Evolutionary conservation across 2,888 invertebrate genomes (phyloP), one percentile per base, ranked within the genome.

Genomic region (Parnassius orleans): DNA sequence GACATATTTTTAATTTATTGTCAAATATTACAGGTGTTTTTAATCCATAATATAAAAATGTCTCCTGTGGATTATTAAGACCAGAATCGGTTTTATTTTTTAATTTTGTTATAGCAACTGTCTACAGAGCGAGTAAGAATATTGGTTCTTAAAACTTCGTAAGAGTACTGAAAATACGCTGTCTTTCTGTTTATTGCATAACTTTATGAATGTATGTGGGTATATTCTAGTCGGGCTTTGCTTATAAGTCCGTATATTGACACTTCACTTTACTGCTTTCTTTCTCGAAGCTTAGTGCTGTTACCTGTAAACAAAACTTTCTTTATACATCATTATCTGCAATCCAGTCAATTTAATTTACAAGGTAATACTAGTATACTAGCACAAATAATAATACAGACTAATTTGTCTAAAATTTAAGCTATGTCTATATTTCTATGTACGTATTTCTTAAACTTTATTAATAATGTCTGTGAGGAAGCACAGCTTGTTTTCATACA

Each of bases 261-360:
- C 90, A 90, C 89, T 85, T 89, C 90, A 90, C 89, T 88, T 87
- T 79, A 83, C 77, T 79, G 83, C 76, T 81, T 83, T 74, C 74
- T 75, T 76, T 78, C 79, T 73, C 73, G 76, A 71, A 77, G 79
- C 73, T 74, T 73, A 67, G 71, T 73, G 66, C 59, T 74, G 70
- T 71, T 80, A 83, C 81, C 89, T 89, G 85, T 0, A 68, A 72
- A 66, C 12, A 65, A 66, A 65, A 63, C 57, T 19, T 19, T 33
- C 5, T 33, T 46, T 33, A 41, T 46, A 14, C 3, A 14, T 57
- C 7, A 54, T 15, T 48, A 9, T 14, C 14, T 48, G 2, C 46
- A 46, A n/a, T 12, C 46, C n/a, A 11, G 11, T 11, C 43, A 2
- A 43, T 43, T 10, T 3, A 3, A 24, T 24, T 24, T 24, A 24